phyloP scores from a whole-genome alignment of 2,888 invertebrate genomes.

The Drosophila suboccidentalis region DNA sequence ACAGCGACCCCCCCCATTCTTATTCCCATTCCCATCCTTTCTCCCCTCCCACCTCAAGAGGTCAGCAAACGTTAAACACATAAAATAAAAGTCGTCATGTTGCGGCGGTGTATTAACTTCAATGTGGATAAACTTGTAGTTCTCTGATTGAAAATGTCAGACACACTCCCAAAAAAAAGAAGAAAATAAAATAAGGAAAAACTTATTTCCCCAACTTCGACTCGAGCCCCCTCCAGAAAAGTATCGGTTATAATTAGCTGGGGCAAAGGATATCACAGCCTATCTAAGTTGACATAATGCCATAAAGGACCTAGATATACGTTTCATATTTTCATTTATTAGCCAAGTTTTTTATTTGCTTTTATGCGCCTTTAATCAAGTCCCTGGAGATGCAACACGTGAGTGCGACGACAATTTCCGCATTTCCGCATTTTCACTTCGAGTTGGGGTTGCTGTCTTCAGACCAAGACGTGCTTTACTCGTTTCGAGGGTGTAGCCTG shows the following conservation, averaged over 20 bases:
- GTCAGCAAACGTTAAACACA: constrained; percentile 25
- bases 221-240: not conserved
- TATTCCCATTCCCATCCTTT: not conserved
- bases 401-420: constrained; percentile 52
- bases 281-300: constrained; percentile 47
- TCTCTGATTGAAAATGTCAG: constrained; percentile 76
- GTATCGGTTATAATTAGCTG: constrained; percentile 67
- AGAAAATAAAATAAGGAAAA: constrained; percentile 36
- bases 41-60: constrained; percentile 3
- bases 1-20: constrained; percentile 1
- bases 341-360: constrained; percentile 78
- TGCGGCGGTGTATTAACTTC: constrained; percentile 1
- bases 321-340: constrained; percentile 80
- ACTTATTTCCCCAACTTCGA: constrained; percentile 15
- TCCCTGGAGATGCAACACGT: constrained; percentile 84
- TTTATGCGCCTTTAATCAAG: constrained; percentile 82
- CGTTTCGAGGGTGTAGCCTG: constrained; percentile 1
- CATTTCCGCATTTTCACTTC: constrained; percentile 42
- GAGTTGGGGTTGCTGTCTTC: constrained; percentile 33
- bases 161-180: constrained; percentile 51
- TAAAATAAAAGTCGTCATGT: constrained; percentile 30
- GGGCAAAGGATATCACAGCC: constrained; percentile 33
- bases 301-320: constrained; percentile 34
- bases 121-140: constrained; percentile 10
- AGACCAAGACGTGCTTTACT: constrained; percentile 21